Percentiles rank a stretch among this genome's conserved stretches.
These are phyloP conservation scores for Lampris megalopsis DNA, from an alignment of 2,113 vertebrate genomes.

Conservation along the genomic window DNA sequence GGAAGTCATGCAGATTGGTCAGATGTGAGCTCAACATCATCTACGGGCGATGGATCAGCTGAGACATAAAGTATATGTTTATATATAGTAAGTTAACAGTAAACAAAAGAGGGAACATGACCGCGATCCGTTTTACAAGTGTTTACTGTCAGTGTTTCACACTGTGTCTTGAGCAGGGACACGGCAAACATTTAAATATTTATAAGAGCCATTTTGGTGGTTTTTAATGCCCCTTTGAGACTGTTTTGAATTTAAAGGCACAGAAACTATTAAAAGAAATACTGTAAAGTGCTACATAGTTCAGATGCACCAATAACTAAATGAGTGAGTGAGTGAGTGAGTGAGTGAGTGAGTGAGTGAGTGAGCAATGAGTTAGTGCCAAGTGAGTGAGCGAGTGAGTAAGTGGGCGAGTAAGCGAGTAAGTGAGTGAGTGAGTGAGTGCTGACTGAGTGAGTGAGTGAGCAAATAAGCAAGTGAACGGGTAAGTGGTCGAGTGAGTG, in stretches of 20 bases:
- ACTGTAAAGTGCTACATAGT: background rate
- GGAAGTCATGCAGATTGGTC: conserved; percentile 32
- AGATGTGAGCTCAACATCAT: conserved; percentile 53
- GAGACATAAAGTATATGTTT: conserved; percentile 46
- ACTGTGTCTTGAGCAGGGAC: too few species aligned
- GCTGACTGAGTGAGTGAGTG: too few species aligned
- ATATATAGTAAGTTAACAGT: conserved; percentile 27
- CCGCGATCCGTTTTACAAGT: conserved; percentile 36
- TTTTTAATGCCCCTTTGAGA: background rate
- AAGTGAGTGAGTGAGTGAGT: too few species aligned
- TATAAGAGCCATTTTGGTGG: background rate
- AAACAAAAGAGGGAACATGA: conserved; percentile 54
- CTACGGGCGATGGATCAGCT: conserved; percentile 68
- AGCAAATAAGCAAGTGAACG: too few species aligned
- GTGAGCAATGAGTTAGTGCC: too few species aligned
- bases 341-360: too few species aligned
- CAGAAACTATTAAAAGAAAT: background rate
- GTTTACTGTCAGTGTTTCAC: conserved; percentile 2
- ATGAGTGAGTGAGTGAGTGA: background rate
- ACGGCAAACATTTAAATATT: too few species aligned
- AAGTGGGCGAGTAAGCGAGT: too few species aligned
- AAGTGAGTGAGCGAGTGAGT: too few species aligned
- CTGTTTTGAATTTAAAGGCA: background rate
- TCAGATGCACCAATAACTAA: background rate
- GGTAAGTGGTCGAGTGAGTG: too few species aligned